Evolutionary conservation across 1,140 invertebrate species (phyloP), one percentile per base, ranked within the genome.

Genomic region (Zaprionus gabonicus): DNA sequence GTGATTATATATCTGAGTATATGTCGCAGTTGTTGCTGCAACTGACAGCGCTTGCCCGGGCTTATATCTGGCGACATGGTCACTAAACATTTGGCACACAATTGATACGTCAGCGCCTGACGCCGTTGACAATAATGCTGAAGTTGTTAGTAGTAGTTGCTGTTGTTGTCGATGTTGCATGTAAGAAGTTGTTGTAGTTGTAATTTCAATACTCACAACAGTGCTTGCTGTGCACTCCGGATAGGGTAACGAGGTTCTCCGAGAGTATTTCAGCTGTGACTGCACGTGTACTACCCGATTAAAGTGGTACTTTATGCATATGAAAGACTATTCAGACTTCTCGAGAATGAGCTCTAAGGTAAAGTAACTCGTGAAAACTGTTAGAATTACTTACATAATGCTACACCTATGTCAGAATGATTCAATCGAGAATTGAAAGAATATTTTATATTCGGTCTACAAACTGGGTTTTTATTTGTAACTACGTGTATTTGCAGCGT

Each of bases 51-150:
- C 34, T 76, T 72, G 69, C 63, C 13, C 70, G 53, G 20, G 80
- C 55, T 46, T 72, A 44, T 79, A 75, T 71, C 57, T 71, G 64
- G 65, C 78, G 92, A 91, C 88, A 91, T 91, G 81, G 91, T 83
- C 80, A 91, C 84, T 92, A 84, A 86, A 76, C 91, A 82, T 90
- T 81, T 91, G 63, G 85, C 90, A 91, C 92, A 92, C 80, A 77
- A 88, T 90, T 88, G 85, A 90, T 88, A 85, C 76, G 86, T 82
- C 85, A 88, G 77, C 83, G 74, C 55, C 20, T 75, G 62, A 46
- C 38, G 63, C 51, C 46, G 79, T 87, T 81, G 84, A 87, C 84
- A 88, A 88, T 88, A 84, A 81, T 87, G 81, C 81, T 87, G 80
- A 87, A 71, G 69, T 71, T 59, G 64, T 76, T 60, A 38, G 67